These are phyloP conservation scores for Hyalella azteca DNA, from an alignment of 2,888 invertebrate genomes.

Conservation along the genomic window DNA sequence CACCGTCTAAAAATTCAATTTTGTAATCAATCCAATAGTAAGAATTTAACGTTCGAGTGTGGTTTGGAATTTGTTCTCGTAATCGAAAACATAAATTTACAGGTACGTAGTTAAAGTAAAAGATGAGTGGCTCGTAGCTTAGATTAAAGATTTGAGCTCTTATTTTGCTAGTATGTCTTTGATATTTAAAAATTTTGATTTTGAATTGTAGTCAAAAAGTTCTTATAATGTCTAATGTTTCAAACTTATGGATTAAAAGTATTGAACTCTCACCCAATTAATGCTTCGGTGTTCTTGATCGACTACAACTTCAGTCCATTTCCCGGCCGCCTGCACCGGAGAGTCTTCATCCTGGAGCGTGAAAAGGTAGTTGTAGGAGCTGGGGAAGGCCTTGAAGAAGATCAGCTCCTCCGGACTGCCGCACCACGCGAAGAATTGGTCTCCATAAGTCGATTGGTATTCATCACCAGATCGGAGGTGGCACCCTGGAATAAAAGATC, in stretches of 20 bases:
- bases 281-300: neutral
- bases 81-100: too few species aligned
- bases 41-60: too few species aligned
- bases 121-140: too few species aligned
- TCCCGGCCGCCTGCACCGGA: neutral
- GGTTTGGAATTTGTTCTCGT: too few species aligned
- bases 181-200: too few species aligned
- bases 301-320: neutral
- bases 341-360: neutral
- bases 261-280: constrained; percentile 16
- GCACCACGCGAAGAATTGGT: neutral
- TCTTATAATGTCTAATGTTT: too few species aligned
- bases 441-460: neutral
- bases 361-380: neutral
- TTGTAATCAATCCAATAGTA: too few species aligned
- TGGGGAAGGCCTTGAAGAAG: neutral
- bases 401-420: neutral
- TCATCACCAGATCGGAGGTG: neutral
- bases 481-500: neutral
- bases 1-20: neutral
- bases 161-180: too few species aligned
- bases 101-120: too few species aligned
- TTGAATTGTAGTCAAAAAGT: too few species aligned
- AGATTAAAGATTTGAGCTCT: too few species aligned
- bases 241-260: too few species aligned